phyloP scores from a whole-genome alignment of 2,797 vertebrate genomes.

The Sebastes iracundus region DNA sequence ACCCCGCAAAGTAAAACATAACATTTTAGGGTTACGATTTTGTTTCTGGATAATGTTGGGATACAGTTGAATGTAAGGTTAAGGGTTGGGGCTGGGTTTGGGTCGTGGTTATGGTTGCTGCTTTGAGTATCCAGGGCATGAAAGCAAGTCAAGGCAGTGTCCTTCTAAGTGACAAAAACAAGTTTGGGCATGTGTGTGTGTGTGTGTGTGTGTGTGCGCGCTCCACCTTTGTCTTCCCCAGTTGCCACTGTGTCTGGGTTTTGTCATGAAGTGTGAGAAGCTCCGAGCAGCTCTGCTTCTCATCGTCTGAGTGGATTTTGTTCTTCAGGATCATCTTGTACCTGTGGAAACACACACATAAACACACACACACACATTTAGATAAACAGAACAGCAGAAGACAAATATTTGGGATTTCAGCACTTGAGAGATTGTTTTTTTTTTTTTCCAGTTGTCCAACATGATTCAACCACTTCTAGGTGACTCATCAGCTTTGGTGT shows the following conservation, averaged over 20 bases:
- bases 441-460: not conserved
- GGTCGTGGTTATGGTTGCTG: slow-evolving; percentile 8
- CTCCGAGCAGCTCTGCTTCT: slow-evolving; percentile 79
- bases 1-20: not conserved
- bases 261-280: slow-evolving; percentile 83
- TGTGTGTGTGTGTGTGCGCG: not conserved
- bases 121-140: slow-evolving; percentile 17
- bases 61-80: not conserved
- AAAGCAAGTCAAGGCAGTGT: slow-evolving; percentile 25
- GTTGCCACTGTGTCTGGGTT: slow-evolving; percentile 86
- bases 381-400: not conserved
- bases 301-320: slow-evolving; percentile 62
- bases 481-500: not conserved
- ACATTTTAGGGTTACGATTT: not conserved
- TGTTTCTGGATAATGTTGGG: slow-evolving; percentile 3
- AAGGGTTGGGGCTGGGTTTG: not conserved
- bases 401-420: not conserved
- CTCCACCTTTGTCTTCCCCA: slow-evolving; percentile 93
- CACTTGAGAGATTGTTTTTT: not conserved
- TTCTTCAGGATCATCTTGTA: slow-evolving; percentile 89
- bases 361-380: slow-evolving; percentile 4
- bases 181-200: slow-evolving; percentile 29
- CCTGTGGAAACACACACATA: slow-evolving; percentile 70
- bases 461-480: not conserved
- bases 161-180: slow-evolving; percentile 56